Base-by-base conservation (phyloP, 2,888 invertebrate species). In the Yponomeuta sedellus region DNA sequence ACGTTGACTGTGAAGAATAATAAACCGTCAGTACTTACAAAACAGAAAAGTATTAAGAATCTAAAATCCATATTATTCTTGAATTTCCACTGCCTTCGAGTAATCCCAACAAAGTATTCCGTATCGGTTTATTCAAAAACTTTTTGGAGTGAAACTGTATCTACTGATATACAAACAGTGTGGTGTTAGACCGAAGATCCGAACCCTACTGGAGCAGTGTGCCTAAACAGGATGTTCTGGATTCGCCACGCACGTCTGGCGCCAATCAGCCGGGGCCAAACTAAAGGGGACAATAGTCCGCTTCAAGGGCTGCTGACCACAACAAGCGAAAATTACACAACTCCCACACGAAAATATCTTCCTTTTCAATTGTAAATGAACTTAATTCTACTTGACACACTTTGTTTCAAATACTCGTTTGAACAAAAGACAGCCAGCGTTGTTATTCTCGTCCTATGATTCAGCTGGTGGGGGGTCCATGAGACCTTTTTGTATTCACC, bases 151-250 rank as follows among this genome's bases (percentile, higher is more conserved):
- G 25, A 25, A 25, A 25, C 25, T 25, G 25, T 5, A 34, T 6
- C 44, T 52, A 16, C 5, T 12, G 44, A 2, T 52, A 3, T 3
- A 16, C 5, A 52, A 52, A 52, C 44, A 12, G 44, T 52, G 19
- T 62, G 16, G 40, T 8, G 59, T 19, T 25, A 68, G 57, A 19
- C 69, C 74, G 73, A 74, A 77, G 73, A 69, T 69, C 73, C 66
- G 71, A 71, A 70, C 79, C 74, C 74, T 76, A 86, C 86, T 88
- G 83, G 74, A 58, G 73, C 73, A 77, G 76, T 78, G 77, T 44
- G 61, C 78, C 78, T 73, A 67, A 73, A 77, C 86, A 85, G 88
- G 88, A 87, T 81, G 80, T 71, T 71, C 73, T 78, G 77, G 83
- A 76, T 82, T 82, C 72, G 73, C 69, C 77, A 82, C 79, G 77